Evolutionary conservation across 2,888 invertebrate genomes (phyloP).

Genomic region (Mythimna albipuncta): DNA sequence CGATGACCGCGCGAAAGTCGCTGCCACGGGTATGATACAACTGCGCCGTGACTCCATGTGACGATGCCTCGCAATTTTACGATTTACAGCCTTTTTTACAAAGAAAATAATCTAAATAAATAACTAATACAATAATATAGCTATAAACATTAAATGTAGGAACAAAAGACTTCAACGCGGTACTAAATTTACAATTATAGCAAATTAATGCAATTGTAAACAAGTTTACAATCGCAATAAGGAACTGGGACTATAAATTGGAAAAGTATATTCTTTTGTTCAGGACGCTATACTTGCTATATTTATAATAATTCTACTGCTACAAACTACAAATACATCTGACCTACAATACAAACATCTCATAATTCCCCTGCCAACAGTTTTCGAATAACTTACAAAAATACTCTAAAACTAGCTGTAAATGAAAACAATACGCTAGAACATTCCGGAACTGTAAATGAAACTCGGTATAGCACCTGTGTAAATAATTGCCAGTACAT

Average conservation of each 20-base stretch:
- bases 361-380: not conserved
- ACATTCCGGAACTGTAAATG: constrained; percentile 52
- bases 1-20: constrained; percentile 76
- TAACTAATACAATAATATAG: not conserved
- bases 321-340: not conserved
- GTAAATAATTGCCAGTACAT: constrained; percentile 43
- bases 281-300: not conserved
- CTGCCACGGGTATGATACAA: constrained; percentile 64
- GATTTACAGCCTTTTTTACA: constrained; percentile 28
- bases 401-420: constrained; percentile 1
- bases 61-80: constrained; percentile 42
- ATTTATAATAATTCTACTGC: not conserved
- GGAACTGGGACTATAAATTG: not conserved
- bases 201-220: not conserved
- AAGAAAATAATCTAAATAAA: constrained; percentile 1
- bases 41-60: constrained; percentile 52
- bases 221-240: constrained; percentile 2
- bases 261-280: not conserved
- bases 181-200: constrained; percentile 13
- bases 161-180: constrained; percentile 60
- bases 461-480: constrained; percentile 48
- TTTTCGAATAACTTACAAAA: not conserved
- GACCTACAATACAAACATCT: not conserved
- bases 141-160: not conserved
- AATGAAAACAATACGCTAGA: constrained; percentile 21